A percentile compares a stretch with the other conserved stretches of the same genome.
Evolutionary conservation across 1,140 invertebrate species (phyloP).

Genomic region (Drosophila tani): DNA sequence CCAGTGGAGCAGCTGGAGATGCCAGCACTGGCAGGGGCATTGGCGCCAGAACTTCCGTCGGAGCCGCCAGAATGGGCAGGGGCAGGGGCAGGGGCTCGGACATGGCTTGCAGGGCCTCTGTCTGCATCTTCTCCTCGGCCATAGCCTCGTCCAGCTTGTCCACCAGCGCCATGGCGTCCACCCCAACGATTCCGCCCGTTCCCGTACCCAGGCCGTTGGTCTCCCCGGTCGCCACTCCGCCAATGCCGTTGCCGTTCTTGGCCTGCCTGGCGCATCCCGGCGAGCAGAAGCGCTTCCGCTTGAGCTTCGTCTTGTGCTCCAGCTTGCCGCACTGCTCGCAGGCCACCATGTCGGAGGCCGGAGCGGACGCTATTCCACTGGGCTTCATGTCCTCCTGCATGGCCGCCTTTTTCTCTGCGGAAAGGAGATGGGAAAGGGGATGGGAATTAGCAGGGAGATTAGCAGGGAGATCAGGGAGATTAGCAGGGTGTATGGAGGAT

Average conservation of each 20-base stretch:
- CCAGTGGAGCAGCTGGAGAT: not conserved
- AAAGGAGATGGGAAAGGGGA: not conserved
- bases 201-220: slow-evolving; percentile 27
- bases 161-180: slow-evolving; percentile 60
- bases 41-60: slow-evolving; percentile 3
- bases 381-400: slow-evolving; percentile 77
- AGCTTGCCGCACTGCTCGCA: slow-evolving; percentile 93
- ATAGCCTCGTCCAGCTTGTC: slow-evolving; percentile 69
- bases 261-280: slow-evolving; percentile 67
- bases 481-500: too few species aligned
- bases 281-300: slow-evolving; percentile 92
- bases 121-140: slow-evolving; percentile 70
- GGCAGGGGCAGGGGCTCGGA: not conserved
- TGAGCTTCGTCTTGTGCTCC: slow-evolving; percentile 90
- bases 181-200: slow-evolving; percentile 56
- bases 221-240: slow-evolving; percentile 13
- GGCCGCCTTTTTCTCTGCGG: slow-evolving; percentile 84
- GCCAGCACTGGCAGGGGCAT: slow-evolving; percentile 12
- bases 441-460: not conserved
- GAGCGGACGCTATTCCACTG: slow-evolving; percentile 10
- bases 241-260: slow-evolving; percentile 36
- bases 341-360: slow-evolving; percentile 86
- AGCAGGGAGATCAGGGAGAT: too few species aligned
- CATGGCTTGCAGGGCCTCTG: slow-evolving; percentile 41
- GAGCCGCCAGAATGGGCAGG: slow-evolving; percentile 11